Evolutionary conservation across 2,797 vertebrate genomes (phyloP).

Genomic region (Tangara arthus): DNA sequence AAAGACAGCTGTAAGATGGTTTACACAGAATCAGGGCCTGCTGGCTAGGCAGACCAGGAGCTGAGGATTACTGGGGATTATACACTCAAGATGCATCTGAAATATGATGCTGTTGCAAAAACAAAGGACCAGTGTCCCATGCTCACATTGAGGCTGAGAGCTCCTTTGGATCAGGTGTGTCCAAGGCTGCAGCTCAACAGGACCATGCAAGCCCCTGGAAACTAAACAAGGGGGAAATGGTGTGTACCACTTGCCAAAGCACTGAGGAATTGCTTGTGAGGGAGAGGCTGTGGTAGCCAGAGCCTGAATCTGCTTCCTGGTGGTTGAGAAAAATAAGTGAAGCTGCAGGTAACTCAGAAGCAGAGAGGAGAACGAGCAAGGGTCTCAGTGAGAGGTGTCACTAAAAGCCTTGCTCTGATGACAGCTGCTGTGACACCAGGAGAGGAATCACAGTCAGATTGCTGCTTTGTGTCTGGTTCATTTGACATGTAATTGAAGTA

Average conservation of each 20-base stretch:
- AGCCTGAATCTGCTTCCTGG: not conserved
- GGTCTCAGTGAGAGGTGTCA: not conserved
- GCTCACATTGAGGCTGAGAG: not conserved
- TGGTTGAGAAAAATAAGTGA: not conserved
- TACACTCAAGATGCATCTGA: slow-evolving; percentile 15
- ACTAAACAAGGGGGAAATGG: not conserved
- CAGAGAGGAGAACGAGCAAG: not conserved
- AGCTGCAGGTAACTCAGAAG: not conserved
- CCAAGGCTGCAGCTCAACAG: not conserved
- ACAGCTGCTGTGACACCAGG: not conserved
- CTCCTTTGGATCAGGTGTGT: not conserved
- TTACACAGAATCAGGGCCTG: slow-evolving; percentile 14
- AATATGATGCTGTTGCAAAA: slow-evolving; percentile 4
- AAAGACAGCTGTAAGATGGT: slow-evolving; percentile 14
- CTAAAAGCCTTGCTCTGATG: not conserved
- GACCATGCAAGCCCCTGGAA: not conserved
- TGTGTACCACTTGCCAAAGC: not conserved
- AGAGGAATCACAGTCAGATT: not conserved
- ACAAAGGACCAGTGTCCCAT: not conserved
- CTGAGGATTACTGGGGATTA: slow-evolving; percentile 40
- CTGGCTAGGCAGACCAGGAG: slow-evolving; percentile 20
- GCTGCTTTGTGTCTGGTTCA: not conserved
- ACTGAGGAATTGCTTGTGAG: not conserved
- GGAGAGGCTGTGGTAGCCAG: not conserved
- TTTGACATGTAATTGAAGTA: not conserved